A percentile compares a stretch with the other conserved stretches of the same genome.
phyloP scores from a whole-genome alignment of 2,797 vertebrate genomes.

The Coendou prehensilis region DNA sequence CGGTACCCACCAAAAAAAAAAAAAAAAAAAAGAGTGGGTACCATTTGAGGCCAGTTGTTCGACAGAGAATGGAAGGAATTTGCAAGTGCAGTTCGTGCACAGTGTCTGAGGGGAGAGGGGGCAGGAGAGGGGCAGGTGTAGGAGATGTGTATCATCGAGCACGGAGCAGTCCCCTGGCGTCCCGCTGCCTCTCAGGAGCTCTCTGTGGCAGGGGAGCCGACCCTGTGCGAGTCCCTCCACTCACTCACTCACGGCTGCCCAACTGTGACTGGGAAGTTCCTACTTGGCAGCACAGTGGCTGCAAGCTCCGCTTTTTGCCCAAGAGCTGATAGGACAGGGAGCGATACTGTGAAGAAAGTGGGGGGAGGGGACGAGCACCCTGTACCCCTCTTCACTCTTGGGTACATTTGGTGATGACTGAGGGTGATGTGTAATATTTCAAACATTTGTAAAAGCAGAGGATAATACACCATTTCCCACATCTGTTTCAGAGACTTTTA shows the following conservation, averaged over 20 bases:
- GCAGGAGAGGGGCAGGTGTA: not conserved
- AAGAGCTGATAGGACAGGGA: not conserved
- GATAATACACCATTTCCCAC: not conserved
- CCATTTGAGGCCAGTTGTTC: not conserved
- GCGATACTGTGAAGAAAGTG: not conserved
- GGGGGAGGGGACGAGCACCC: not conserved
- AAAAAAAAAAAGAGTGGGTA: not conserved
- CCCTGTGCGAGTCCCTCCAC: not conserved
- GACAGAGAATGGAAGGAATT: not conserved
- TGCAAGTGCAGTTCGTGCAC: not conserved
- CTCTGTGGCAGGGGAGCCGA: not conserved
- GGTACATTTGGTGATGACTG: not conserved
- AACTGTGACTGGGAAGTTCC: not conserved
- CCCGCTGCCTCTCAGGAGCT: not conserved
- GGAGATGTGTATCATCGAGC: accelerated
- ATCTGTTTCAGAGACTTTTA: not conserved
- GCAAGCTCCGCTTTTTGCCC: not conserved
- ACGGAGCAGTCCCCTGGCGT: no score
- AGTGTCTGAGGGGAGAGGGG: not conserved
- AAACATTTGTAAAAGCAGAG: not conserved
- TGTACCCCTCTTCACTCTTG: not conserved
- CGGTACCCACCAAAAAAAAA: no score
- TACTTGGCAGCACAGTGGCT: not conserved
- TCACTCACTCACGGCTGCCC: no score
- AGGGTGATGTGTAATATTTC: not conserved